Evolutionary conservation across 2,888 invertebrate genomes (phyloP), one percentile per base, ranked within the genome.

Genomic region (Campaea margaritaria): DNA sequence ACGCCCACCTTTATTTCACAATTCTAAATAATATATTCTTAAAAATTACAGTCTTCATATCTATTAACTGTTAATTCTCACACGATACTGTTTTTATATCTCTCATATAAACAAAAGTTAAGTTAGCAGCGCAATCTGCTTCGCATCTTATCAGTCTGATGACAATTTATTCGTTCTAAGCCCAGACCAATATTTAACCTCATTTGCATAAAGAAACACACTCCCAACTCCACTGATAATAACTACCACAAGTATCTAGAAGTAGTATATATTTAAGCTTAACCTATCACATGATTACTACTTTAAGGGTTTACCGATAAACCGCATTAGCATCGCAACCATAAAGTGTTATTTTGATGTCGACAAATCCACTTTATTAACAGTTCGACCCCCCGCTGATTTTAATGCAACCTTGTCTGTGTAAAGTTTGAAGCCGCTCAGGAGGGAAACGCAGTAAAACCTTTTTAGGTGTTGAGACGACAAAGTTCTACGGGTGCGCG

Each of bases 321-420:
- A 81, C 75, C 79, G 83, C 85, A 87, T 87, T 87, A 88, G 86
- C 84, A 85, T 75, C 79, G 83, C 65, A 76, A 75, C 80, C 84
- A 81, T 89, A 89, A 90, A 90, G 83, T 87, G 87, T 84, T 87
- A 87, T 89, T 88, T 87, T 88, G 84, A 89, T 91, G 88, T 90
- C 90, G 89, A 89, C 91, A 89, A 89, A 89, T 87, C 89, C 88
- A 87, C 88, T 89, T 89, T 89, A 90, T 87, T 89, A 89, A 86
- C 80, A 81, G 75, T 70, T 70, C 76, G 89, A 88, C 87, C 89
- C 82, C 90, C 91, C 87, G 87, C 85, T 83, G 88, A 62, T 75
- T 71, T 62, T 72, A 68, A 73, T 82, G 72, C 82, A 82, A 88
- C 90, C 82, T 75, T 90, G 84, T 89, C 88, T 67, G 66, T 76